Evolutionary conservation across 1,140 invertebrate genomes (phyloP).

Genomic region (Lethrus apterus): DNA sequence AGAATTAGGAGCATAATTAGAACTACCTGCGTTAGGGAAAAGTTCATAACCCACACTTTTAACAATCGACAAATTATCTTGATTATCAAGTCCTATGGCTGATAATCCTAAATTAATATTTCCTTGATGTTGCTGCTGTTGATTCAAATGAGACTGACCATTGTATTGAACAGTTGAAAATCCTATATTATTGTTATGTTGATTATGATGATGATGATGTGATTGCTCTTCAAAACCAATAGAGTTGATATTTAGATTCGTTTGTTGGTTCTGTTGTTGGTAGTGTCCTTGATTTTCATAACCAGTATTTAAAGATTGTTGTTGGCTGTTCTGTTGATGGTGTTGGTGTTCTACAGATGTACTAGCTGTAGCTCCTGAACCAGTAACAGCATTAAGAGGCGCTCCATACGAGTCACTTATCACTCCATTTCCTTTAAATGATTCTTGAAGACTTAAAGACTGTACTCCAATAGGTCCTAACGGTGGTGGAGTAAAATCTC

Average conservation of each 20-base stretch:
- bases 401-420: slow-evolving; percentile 38
- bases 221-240: too few species aligned
- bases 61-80: slow-evolving; percentile 37
- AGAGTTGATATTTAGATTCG: too few species aligned
- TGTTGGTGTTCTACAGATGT: slow-evolving; percentile 32
- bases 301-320: slow-evolving; percentile 5
- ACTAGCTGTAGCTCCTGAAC: slow-evolving; percentile 35
- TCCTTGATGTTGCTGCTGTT: slow-evolving; percentile 10
- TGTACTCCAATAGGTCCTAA: slow-evolving; percentile 19
- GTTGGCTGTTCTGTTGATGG: slow-evolving; percentile 17
- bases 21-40: slow-evolving; percentile 30
- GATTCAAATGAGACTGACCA: too few species aligned
- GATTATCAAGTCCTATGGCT: slow-evolving; percentile 24
- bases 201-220: slow-evolving; percentile 8
- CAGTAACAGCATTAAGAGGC: slow-evolving; percentile 38
- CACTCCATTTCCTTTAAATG: slow-evolving; percentile 22
- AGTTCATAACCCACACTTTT: slow-evolving; percentile 46
- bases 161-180: too few species aligned
- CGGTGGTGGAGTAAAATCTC: slow-evolving; percentile 44
- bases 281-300: too few species aligned
- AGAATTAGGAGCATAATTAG: slow-evolving; percentile 3
- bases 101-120: slow-evolving; percentile 13
- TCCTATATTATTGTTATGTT: too few species aligned
- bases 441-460: slow-evolving; percentile 15
- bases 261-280: too few species aligned